Evolutionary conservation across 1,140 invertebrate species (phyloP), one percentile per base, ranked within the genome.

Genomic region (Pseudomyrmex pallidus): DNA sequence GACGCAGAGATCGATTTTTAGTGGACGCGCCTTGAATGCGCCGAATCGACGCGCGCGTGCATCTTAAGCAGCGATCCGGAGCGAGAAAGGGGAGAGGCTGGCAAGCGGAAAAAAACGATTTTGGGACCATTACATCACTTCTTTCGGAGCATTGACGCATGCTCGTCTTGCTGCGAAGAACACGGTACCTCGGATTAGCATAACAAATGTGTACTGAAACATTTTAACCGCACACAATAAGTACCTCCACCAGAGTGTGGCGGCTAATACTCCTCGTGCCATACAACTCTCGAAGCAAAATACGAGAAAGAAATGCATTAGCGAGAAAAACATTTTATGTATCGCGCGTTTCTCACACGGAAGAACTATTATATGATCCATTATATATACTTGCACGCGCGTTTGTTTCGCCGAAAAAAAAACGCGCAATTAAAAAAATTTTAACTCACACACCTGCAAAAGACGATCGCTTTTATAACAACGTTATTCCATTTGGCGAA

Each of bases 401-500:
- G 35, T 44, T 20, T 15, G 2, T 7, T 48, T 7, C 17, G 13
- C 13, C 9, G 25, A 12, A 52, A 12, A 52, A 12, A 13, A 66
- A 67, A 67, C 1, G 44, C 35, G 35, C 35, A 46, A 52, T 17
- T 44, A 25, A 22, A 54, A 54, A 20, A 77, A 77, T 56, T 17
- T 4, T 12, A 13, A 50, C n/a, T 12, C 20, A 64, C 35, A 35
- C 35, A 35, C 35, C 35, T 35, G 52, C 48, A 17, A n/a, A 35
- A 67, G 44, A 66, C 12, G 48, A 20, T 44, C 52, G 50, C 22
- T 10, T 70, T 68, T 70, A 78, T 20, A n/a, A 87, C 85, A 87
- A 87, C 74, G 57, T 87, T 87, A 84, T 83, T 84, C 73, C 82
- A 87, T 87, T 87, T 87, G 52, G 74, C 54, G 82, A 80, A 80